Evolutionary conservation across 2,888 invertebrate genomes (phyloP).

Genomic region (Cactoblastis cactorum): DNA sequence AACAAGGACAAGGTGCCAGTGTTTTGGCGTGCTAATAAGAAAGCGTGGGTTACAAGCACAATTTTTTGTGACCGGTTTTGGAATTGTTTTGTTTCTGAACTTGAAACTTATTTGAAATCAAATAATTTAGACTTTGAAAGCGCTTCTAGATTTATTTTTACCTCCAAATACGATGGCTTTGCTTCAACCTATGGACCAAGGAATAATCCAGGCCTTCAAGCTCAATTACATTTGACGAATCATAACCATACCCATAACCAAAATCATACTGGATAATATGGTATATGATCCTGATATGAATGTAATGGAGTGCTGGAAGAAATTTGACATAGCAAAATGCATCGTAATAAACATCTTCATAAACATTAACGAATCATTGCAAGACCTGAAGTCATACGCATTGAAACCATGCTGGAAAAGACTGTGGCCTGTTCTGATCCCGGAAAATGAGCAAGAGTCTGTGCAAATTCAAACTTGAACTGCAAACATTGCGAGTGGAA

Average conservation of each 20-base stretch:
- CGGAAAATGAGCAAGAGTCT: too few species aligned
- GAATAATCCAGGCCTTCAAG: too few species aligned
- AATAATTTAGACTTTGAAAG: slow-evolving; percentile 26
- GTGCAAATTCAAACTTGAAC: too few species aligned
- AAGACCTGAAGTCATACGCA: slow-evolving; percentile 25
- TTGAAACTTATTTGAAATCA: slow-evolving; percentile 26
- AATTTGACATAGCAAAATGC: slow-evolving; percentile 30
- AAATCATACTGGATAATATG: slow-evolving; percentile 30
- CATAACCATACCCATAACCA: too few species aligned
- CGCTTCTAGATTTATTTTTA: slow-evolving; percentile 25
- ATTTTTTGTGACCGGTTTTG: slow-evolving; percentile 29
- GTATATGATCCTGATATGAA: slow-evolving; percentile 28
- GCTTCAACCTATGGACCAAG: slow-evolving; percentile 31
- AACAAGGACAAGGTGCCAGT: slow-evolving; percentile 13
- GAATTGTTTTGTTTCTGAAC: slow-evolving; percentile 27
- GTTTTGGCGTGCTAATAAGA: slow-evolving; percentile 30
- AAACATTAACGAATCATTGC: slow-evolving; percentile 29
- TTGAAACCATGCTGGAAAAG: slow-evolving; percentile 20
- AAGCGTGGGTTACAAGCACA: slow-evolving; percentile 29
- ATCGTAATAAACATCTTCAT: too few species aligned
- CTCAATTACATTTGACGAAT: too few species aligned
- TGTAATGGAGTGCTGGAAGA: slow-evolving; percentile 29
- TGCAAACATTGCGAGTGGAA: too few species aligned
- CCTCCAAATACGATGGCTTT: slow-evolving; percentile 27
- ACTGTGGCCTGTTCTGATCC: neutral